Base-by-base conservation (phyloP, 2,797 vertebrate genomes). In the Menidia menidia region DNA sequence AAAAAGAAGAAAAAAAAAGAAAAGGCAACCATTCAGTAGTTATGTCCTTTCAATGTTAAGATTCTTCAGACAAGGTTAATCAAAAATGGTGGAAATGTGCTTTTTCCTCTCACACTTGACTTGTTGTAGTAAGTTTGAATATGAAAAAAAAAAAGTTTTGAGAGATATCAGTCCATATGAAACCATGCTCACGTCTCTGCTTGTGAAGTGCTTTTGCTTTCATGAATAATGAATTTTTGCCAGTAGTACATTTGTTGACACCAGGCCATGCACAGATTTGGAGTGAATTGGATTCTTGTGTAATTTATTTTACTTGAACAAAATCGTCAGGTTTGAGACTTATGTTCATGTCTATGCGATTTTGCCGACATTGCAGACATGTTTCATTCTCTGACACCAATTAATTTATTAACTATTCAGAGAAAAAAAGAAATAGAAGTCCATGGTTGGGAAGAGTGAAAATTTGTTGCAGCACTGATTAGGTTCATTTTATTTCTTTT, bases 191-290 rank as follows among this genome's bases (percentile, higher is more conserved):
- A 95, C 92, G 93, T 94, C 89, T 96, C 86, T 87, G 90, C 92
- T 96, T 95, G 93, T 96, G 95, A 94, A 95, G 95, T 94, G 95
- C 95, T 96, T 94, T 93, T 93, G 95, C 94, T 94, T 94, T 95
- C 92, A 91, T 92, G 84, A 89, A 90, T 88, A 85, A 91, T 81
- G 82, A 86, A 87, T 89, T 95, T 95, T 96, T 92, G 91, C 93
- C 94, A 93, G 94, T 92, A 92, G 94, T 93, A 80, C 93, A 94
- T 95, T 93, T 93, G 92, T 95, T 95, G 93, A 95, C 95, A 96
- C 87, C 84, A 43, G 86, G 85, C 93, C 93, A 96, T 96, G 95
- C 96, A 96, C 95, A 97, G 91, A 94, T 93, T 94, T 90, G 93
- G 87, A 93, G 85, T 91, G 88, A 94, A 94, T 93, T 95, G 93